Conservation (phyloP, 2,888 invertebrate species). For the Helobdella robusta region DNA sequence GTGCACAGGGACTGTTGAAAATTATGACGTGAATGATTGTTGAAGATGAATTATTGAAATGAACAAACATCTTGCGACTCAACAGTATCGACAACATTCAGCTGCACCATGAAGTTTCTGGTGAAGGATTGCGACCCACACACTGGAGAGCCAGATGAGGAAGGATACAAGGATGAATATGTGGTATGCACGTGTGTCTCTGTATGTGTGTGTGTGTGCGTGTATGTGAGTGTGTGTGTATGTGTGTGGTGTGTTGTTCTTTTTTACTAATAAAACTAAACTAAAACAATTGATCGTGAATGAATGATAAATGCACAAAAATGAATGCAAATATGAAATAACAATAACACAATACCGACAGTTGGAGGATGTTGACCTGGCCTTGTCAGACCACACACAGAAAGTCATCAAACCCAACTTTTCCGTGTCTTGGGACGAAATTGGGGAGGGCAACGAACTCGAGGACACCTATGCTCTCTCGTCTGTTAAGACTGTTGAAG, state of each 20-base stretch:
- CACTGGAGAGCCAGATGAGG: slow-evolving; percentile 85
- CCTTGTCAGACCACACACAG: slow-evolving; percentile 75
- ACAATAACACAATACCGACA: slow-evolving; percentile 38
- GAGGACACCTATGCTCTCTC: slow-evolving; percentile 87
- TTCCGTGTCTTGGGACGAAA: slow-evolving; percentile 69
- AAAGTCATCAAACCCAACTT: slow-evolving; percentile 68
- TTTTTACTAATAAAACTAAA: too few relatives aligned
- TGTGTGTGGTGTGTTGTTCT: too few relatives aligned
- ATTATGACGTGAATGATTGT: too few relatives aligned
- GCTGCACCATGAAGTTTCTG: slow-evolving; percentile 78
- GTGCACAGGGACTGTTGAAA: too few relatives aligned
- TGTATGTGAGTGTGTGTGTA: too few relatives aligned
- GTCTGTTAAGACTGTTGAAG: slow-evolving; percentile 66
- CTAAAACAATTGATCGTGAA: too few relatives aligned
- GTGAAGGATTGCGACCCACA: slow-evolving; percentile 93
- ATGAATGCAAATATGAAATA: background rate
- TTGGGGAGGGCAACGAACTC: slow-evolving; percentile 60
- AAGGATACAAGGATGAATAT: slow-evolving; percentile 91
- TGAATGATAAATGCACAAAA: too few relatives aligned
- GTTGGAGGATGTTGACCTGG: slow-evolving; percentile 82
- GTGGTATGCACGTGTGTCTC: too few relatives aligned
- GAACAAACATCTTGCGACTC: background rate
- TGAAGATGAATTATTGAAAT: too few relatives aligned
- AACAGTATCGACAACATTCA: slow-evolving; percentile 62
- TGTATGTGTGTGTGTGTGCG: too few relatives aligned